Evolutionary conservation across 2,113 vertebrate species (phyloP).

Genomic region (Brachionichthys hirsutus): DNA sequence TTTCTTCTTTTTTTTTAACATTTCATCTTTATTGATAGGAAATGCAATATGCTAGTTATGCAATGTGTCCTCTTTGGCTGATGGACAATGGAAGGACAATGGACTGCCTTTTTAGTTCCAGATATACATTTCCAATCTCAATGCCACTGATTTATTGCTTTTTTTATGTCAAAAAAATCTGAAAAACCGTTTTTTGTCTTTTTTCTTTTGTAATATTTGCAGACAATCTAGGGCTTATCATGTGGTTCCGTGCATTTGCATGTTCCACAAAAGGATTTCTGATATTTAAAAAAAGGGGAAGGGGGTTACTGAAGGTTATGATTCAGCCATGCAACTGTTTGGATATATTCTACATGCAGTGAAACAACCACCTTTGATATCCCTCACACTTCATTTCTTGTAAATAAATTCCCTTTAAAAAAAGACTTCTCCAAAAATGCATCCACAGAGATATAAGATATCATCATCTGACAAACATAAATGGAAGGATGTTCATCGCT

Average conservation of each 20-base stretch:
- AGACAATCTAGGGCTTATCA: slow-evolving; percentile 11
- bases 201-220: slow-evolving; percentile 46
- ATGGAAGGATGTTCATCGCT: slow-evolving; percentile 3
- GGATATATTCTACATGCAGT: slow-evolving; percentile 1
- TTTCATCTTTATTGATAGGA: slow-evolving; percentile 66
- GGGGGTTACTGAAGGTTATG: too few species aligned
- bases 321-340: background rate
- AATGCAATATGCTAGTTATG: slow-evolving; percentile 60
- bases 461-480: background rate
- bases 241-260: background rate
- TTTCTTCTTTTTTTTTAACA: slow-evolving; percentile 57
- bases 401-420: slow-evolving; percentile 34
- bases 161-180: slow-evolving; percentile 60
- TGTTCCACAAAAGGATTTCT: background rate
- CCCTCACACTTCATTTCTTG: slow-evolving; percentile 1
- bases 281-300: background rate
- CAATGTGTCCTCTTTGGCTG: slow-evolving; percentile 62
- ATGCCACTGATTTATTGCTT: slow-evolving; percentile 53
- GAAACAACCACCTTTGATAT: too few species aligned
- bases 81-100: slow-evolving; percentile 46
- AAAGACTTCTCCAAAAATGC: too few species aligned
- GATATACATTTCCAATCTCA: slow-evolving; percentile 42
- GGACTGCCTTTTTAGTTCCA: slow-evolving; percentile 37
- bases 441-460: slow-evolving; percentile 12
- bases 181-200: slow-evolving; percentile 56